These are phyloP conservation scores for Pecten maximus DNA, from an alignment of 2,888 invertebrate species.

Conservation along the genomic window DNA sequence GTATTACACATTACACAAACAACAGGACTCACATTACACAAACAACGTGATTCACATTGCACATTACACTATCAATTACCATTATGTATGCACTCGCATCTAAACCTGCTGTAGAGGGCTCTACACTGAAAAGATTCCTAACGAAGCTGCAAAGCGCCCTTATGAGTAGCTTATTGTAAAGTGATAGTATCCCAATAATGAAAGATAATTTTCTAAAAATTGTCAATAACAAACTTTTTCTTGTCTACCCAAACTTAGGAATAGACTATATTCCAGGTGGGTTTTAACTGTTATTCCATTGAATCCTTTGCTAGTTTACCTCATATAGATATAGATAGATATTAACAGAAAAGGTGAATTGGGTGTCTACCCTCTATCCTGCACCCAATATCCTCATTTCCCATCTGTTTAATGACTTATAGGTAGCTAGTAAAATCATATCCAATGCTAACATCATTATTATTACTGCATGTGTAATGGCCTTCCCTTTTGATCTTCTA, in stretches of 20 bases:
- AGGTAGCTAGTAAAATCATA: slow-evolving; percentile 21
- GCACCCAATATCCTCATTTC: background rate
- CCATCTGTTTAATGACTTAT: background rate
- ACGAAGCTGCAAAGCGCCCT: background rate
- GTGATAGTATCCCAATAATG: background rate
- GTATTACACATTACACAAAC: too few species aligned
- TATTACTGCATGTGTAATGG: background rate
- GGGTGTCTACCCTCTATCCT: background rate
- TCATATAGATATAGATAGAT: background rate
- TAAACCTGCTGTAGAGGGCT: background rate
- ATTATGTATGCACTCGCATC: too few species aligned
- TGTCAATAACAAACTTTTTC: background rate
- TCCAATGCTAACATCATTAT: background rate
- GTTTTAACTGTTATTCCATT: background rate
- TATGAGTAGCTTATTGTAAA: background rate
- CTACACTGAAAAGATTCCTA: background rate
- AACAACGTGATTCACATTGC: background rate
- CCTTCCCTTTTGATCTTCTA: too few species aligned
- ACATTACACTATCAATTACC: background rate
- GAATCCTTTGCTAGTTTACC: background rate
- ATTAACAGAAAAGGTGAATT: background rate
- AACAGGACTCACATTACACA: too few species aligned
- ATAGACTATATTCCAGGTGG: background rate
- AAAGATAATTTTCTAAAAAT: background rate
- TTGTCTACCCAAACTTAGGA: background rate